phyloP scores from a whole-genome alignment of 2,888 invertebrate species.

The Tromatobia lineatoria region DNA sequence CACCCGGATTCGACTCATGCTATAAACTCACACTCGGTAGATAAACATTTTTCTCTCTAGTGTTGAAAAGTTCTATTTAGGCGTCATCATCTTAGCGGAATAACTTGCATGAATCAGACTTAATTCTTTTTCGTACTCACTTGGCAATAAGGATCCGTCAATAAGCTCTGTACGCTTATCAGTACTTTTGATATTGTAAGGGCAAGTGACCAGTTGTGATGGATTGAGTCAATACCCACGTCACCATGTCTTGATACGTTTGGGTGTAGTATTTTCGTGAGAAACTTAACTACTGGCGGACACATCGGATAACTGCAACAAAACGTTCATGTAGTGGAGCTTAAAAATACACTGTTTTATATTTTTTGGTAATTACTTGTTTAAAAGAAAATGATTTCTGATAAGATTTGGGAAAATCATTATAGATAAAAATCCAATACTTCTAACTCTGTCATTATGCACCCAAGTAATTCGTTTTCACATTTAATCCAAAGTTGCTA shows the following conservation, averaged over 20 bases:
- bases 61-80: no score
- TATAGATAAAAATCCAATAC: no score
- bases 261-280: slow-evolving; percentile 97
- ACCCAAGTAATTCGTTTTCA: no score
- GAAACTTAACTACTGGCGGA: slow-evolving; percentile 96
- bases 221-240: slow-evolving; percentile 97
- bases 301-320: slow-evolving; percentile 92
- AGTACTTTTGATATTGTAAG: slow-evolving; percentile 96
- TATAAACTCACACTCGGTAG: no score
- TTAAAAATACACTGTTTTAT: not conserved
- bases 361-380: not conserved
- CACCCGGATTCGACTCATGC: no score
- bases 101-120: no score
- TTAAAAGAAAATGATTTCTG: no score
- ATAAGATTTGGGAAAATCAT: no score
- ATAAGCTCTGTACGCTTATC: slow-evolving; percentile 94
- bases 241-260: slow-evolving; percentile 98
- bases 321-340: not conserved
- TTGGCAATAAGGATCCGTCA: slow-evolving; percentile 96
- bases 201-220: slow-evolving; percentile 98
- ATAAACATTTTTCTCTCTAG: no score
- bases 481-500: no score
- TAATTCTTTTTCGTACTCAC: slow-evolving; percentile 84
- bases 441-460: no score
- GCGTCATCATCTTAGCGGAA: no score